A percentile compares a stretch with the other conserved stretches of the same genome.
Conservation (phyloP, 1,140 invertebrate genomes). For the Scaptomyza hsui region DNA sequence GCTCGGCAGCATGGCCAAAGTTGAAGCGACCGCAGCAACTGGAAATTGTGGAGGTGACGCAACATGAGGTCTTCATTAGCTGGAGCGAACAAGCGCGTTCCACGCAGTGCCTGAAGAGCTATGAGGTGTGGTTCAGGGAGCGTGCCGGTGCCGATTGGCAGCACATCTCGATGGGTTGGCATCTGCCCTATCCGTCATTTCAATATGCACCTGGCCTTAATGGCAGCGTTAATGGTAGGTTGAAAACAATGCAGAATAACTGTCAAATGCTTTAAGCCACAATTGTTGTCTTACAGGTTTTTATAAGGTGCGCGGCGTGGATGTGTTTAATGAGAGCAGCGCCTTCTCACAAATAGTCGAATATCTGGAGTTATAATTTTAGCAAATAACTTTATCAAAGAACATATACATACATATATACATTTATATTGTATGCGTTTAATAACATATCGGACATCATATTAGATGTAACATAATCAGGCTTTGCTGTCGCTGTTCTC, state of each 20-base stretch:
- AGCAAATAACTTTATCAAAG: constrained; percentile 38
- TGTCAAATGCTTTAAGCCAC: neutral
- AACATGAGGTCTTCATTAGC: constrained; percentile 69
- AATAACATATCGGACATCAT: constrained; percentile 56
- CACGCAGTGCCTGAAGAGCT: constrained; percentile 72
- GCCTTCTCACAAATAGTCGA: constrained; percentile 73
- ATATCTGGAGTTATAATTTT: constrained; percentile 75
- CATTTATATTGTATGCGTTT: constrained; percentile 27
- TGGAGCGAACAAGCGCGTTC: constrained; percentile 69
- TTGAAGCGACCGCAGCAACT: constrained; percentile 59
- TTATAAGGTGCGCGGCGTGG: constrained; percentile 76
- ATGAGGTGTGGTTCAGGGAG: constrained; percentile 77
- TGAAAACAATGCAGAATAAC: too few species aligned
- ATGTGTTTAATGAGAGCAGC: constrained; percentile 71
- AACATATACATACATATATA: constrained; percentile 9
- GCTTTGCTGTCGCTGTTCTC: constrained; percentile 52
- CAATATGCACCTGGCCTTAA: constrained; percentile 57
- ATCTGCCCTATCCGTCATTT: constrained; percentile 81
- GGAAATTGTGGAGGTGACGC: constrained; percentile 57
- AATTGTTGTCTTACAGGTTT: constrained; percentile 51
- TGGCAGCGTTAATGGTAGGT: constrained; percentile 68
- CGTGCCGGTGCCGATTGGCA: constrained; percentile 54
- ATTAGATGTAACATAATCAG: constrained; percentile 70
- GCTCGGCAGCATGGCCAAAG: constrained; percentile 60
- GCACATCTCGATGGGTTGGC: constrained; percentile 61